Conservation (phyloP, 2,797 vertebrate species). For the Poecile montanus region DNA sequence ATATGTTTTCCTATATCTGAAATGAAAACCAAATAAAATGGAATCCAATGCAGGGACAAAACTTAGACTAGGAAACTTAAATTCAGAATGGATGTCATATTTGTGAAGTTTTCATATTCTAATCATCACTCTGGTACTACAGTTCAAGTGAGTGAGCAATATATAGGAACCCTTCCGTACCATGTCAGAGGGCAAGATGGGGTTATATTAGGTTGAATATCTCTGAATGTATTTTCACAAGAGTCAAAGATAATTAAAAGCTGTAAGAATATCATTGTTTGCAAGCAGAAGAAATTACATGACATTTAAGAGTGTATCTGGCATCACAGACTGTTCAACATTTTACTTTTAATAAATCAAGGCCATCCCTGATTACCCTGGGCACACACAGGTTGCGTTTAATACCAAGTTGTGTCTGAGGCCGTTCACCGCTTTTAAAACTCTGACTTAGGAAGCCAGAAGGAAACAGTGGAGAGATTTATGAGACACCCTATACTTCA, state of each 20-base stretch:
- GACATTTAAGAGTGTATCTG: neutral
- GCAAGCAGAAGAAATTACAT: neutral
- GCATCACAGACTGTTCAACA: fast-evolving
- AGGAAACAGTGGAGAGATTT: neutral
- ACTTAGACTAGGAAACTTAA: neutral
- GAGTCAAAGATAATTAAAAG: neutral
- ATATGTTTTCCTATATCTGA: neutral
- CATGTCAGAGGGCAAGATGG: neutral
- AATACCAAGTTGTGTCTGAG: neutral
- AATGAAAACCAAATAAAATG: neutral
- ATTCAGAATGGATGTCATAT: neutral
- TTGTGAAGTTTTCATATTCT: neutral
- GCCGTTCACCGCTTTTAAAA: neutral
- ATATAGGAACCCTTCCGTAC: fast-evolving
- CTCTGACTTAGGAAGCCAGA: neutral
- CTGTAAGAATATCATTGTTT: neutral
- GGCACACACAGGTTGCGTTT: neutral
- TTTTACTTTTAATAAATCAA: neutral
- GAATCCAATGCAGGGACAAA: neutral
- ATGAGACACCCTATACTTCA: neutral
- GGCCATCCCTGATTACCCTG: neutral
- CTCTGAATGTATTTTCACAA: neutral
- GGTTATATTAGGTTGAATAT: neutral
- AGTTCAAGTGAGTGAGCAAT: neutral
- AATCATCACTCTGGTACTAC: neutral